Conservation (phyloP, 2,113 vertebrate species). For the Pimephales promelas region DNA sequence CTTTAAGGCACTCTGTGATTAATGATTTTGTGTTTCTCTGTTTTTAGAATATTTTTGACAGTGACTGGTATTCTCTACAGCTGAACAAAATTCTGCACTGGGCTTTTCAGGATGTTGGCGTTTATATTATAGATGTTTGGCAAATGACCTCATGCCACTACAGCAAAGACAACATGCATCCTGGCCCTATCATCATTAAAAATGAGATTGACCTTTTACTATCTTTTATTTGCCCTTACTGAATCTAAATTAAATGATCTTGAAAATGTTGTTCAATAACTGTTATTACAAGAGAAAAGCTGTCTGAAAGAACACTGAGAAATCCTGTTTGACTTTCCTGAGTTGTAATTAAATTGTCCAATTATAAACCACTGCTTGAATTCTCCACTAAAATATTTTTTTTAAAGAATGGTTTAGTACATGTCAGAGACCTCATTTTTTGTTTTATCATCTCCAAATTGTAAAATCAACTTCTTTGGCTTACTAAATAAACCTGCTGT, state of each 20-base stretch:
- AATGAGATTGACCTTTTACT: slow-evolving; percentile 63
- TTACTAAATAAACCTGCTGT: too few relatives aligned
- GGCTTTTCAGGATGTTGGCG: slow-evolving; percentile 54
- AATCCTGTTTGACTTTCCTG: too few relatives aligned
- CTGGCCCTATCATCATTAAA: slow-evolving; percentile 43
- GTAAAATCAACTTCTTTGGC: too few relatives aligned
- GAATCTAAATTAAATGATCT: not conserved
- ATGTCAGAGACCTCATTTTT: too few relatives aligned
- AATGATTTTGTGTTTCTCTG: not conserved
- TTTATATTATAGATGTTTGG: slow-evolving; percentile 62
- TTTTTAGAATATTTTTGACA: slow-evolving; percentile 50
- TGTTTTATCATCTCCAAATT: too few relatives aligned
- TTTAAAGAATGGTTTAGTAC: too few relatives aligned
- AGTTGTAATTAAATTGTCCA: too few relatives aligned
- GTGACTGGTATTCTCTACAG: slow-evolving; percentile 65
- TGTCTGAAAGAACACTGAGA: too few relatives aligned
- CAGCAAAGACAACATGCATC: slow-evolving; percentile 52
- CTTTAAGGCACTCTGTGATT: not conserved
- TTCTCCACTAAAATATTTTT: too few relatives aligned
- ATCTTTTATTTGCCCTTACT: slow-evolving; percentile 61
- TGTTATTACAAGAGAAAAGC: too few relatives aligned
- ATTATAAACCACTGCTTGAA: too few relatives aligned
- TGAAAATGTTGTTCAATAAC: too few relatives aligned
- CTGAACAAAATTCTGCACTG: slow-evolving; percentile 55
- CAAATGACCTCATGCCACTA: slow-evolving; percentile 68